phyloP scores from a whole-genome alignment of 2,888 invertebrate species.

The Temnothorax ravouxi region DNA sequence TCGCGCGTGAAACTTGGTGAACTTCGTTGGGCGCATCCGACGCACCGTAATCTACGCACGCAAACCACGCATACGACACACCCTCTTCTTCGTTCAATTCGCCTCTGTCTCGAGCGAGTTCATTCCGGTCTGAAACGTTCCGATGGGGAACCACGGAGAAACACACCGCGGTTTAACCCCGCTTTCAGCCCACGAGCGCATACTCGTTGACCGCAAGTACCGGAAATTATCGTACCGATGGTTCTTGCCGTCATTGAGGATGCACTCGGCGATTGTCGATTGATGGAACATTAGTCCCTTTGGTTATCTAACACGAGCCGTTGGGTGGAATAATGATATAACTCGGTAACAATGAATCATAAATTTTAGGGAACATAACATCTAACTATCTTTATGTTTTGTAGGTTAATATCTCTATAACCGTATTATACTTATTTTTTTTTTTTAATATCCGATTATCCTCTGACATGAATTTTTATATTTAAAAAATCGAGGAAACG shows the following conservation, averaged over 20 bases:
- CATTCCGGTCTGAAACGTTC: constrained; percentile 35
- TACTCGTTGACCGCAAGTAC: constrained; percentile 14
- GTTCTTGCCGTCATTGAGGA: constrained; percentile 4
- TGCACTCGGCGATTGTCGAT: constrained; percentile 49
- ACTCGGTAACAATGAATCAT: constrained; percentile 5
- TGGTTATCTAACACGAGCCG: constrained; percentile 32
- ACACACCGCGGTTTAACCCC: background rate
- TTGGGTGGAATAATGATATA: constrained; percentile 13
- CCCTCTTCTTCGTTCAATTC: constrained; percentile 33
- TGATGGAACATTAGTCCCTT: constrained; percentile 35
- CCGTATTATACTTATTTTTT: background rate
- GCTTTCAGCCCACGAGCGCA: constrained; percentile 16
- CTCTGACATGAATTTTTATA: background rate
- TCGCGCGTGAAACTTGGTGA: constrained; percentile 18
- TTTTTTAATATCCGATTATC: constrained; percentile 21
- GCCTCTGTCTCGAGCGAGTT: constrained; percentile 20
- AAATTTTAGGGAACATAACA: constrained; percentile 11
- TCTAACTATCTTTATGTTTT: constrained; percentile 4
- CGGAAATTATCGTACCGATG: constrained; percentile 21
- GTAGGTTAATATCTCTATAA: constrained; percentile 8
- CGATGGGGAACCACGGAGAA: background rate
- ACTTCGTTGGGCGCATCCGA: constrained; percentile 33
- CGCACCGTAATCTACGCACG: constrained; percentile 39
- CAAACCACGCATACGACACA: constrained; percentile 40
- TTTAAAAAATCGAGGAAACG: background rate